Evolutionary conservation across 2,113 vertebrate species (phyloP).

Genomic region (Turdus rufiventris): DNA sequence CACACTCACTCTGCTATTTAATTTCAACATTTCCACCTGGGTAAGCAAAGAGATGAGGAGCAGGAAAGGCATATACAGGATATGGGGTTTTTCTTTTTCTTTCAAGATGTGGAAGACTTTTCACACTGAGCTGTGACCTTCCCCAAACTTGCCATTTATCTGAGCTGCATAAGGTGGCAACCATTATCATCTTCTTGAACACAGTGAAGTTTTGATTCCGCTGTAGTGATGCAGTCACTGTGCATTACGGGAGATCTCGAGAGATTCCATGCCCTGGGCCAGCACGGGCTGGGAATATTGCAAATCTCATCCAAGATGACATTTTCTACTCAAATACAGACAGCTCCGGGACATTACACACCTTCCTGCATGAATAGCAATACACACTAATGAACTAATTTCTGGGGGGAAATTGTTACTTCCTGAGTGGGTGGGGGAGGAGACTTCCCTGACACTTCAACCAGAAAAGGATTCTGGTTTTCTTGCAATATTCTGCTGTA

Average conservation of each 20-base stretch:
- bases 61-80: not conserved
- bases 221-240: conserved; percentile 1
- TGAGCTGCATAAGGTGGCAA: not conserved
- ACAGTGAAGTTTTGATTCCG: not conserved
- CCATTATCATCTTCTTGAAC: not conserved
- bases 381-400: conserved; percentile 29
- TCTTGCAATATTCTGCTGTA: not conserved
- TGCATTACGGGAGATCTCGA: conserved; percentile 6
- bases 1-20: not conserved
- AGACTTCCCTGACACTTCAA: not conserved
- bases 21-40: not conserved
- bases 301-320: conserved; percentile 43
- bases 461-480: not conserved
- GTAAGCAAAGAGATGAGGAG: not conserved
- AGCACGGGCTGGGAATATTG: not conserved
- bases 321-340: conserved; percentile 40
- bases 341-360: conserved; percentile 12
- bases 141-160: not conserved
- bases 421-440: not conserved
- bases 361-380: conserved; percentile 26
- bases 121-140: not conserved
- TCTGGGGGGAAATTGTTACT: not conserved
- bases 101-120: not conserved
- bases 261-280: conserved; percentile 12
- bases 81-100: not conserved